Conservation (phyloP, 2,797 vertebrate genomes). For the Spinus olivaceus region DNA sequence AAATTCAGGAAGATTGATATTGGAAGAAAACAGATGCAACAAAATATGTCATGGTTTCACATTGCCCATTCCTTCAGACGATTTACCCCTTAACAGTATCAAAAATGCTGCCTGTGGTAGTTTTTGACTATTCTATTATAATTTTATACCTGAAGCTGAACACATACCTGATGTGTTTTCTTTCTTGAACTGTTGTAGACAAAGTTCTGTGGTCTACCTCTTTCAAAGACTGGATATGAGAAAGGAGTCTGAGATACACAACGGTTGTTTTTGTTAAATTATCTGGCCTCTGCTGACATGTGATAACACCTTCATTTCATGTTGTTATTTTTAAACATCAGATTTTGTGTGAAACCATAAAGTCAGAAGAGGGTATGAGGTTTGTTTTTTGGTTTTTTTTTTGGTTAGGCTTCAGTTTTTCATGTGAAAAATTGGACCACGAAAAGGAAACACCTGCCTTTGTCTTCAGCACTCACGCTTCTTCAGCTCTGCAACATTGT, state of each 20-base stretch:
- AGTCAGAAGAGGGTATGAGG: background rate
- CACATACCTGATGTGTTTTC: background rate
- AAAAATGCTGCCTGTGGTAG: background rate
- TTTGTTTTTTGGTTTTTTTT: background rate
- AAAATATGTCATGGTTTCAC: background rate
- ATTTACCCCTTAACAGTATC: background rate
- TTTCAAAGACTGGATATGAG: background rate
- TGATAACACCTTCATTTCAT: background rate
- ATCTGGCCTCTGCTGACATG: conserved; percentile 12
- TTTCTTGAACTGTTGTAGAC: background rate
- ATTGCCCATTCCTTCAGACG: background rate
- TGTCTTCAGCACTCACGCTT: background rate
- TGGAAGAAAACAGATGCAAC: background rate
- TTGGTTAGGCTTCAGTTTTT: conserved; percentile 17
- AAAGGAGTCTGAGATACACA: background rate
- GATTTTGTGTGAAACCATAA: background rate
- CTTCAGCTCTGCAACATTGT: conserved; percentile 51
- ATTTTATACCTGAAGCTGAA: background rate
- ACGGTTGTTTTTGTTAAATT: background rate
- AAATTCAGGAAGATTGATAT: background rate
- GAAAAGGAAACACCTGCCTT: conserved; percentile 74
- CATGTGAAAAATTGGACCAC: conserved; percentile 40
- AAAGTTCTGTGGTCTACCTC: background rate
- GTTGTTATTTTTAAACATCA: background rate
- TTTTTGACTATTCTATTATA: background rate